A percentile compares a stretch with the other conserved stretches of the same genome.
These are phyloP conservation scores for Copsychus sechellarum DNA, from an alignment of 2,113 vertebrate genomes.

Conservation along the genomic window DNA sequence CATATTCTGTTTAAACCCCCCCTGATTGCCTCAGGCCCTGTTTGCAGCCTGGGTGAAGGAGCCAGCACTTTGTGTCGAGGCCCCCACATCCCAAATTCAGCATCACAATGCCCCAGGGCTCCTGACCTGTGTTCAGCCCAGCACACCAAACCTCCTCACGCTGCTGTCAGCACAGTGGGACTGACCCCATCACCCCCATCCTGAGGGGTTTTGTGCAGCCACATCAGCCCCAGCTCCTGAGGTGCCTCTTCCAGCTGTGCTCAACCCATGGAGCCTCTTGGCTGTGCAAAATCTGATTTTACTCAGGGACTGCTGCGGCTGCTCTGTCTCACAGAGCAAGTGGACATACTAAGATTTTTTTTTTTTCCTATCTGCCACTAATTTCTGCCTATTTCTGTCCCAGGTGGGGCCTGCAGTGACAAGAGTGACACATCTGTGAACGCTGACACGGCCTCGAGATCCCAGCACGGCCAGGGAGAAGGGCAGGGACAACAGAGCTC, in stretches of 20 bases:
- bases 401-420: slow-evolving; percentile 27
- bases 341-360: slow-evolving; percentile 45
- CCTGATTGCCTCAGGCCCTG: background rate
- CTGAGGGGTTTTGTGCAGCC: background rate
- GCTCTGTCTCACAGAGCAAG: slow-evolving; percentile 15
- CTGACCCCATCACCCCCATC: background rate
- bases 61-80: background rate
- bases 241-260: background rate
- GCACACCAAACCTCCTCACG: background rate
- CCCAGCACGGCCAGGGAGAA: background rate
- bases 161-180: background rate
- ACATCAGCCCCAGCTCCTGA: background rate
- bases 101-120: rapidly evolving
- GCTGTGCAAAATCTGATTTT: background rate
- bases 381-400: slow-evolving; percentile 61
- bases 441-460: background rate
- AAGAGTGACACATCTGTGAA: background rate
- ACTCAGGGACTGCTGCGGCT: slow-evolving; percentile 20
- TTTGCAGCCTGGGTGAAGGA: background rate
- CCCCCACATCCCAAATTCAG: rapidly evolving
- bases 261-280: background rate
- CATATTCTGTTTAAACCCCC: background rate
- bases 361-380: background rate
- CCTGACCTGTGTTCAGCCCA: background rate
- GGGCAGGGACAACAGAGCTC: background rate